Evolutionary conservation across 2,888 invertebrate species (phyloP).

Genomic region (Acleris sparsana): DNA sequence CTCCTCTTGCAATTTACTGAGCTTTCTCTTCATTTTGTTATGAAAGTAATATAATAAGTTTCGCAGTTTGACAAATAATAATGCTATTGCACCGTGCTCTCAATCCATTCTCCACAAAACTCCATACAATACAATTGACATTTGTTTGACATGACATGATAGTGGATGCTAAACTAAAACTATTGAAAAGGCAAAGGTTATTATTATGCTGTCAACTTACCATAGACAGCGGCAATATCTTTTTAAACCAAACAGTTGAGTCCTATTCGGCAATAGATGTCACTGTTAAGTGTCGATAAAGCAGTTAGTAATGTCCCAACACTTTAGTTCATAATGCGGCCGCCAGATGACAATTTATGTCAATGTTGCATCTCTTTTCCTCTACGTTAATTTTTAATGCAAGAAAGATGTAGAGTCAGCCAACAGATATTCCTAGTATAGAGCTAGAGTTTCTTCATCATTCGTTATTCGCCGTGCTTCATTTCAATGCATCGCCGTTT

Average conservation of each 20-base stretch:
- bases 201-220: neutral
- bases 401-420: conserved; percentile 41
- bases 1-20: neutral
- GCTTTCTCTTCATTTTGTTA: conserved; percentile 13
- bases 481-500: conserved; percentile 39
- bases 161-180: no score
- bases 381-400: conserved; percentile 41
- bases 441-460: conserved; percentile 61
- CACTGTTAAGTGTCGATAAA: conserved; percentile 44
- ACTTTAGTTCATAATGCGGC: conserved; percentile 27
- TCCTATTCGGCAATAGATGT: conserved; percentile 8
- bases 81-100: neutral
- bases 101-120: no score
- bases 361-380: conserved; percentile 42
- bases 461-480: conserved; percentile 71
- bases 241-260: neutral
- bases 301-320: conserved; percentile 40
- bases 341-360: conserved; percentile 40
- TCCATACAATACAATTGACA: no score
- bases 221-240: neutral
- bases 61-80: neutral
- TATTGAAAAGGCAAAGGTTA: no score
- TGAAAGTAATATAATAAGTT: neutral
- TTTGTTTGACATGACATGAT: no score
- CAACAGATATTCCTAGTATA: conserved; percentile 38